Evolutionary conservation across 2,888 invertebrate genomes (phyloP).

Genomic region (Cataglyphis livida): DNA sequence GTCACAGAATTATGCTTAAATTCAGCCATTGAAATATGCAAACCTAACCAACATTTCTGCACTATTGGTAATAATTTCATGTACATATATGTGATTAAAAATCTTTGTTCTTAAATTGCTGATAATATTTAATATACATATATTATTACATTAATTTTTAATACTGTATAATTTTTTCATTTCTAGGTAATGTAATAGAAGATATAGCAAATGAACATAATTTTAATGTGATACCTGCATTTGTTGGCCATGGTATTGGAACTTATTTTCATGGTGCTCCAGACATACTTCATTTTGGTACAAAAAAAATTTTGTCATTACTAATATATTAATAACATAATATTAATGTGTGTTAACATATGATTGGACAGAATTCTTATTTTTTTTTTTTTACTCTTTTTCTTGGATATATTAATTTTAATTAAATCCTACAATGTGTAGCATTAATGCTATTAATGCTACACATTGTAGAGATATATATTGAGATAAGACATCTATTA

Average conservation of each 20-base stretch:
- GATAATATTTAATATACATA: background rate
- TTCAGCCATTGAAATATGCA: conserved; percentile 87
- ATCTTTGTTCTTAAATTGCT: background rate
- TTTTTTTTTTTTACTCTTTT: background rate
- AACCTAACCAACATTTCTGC: conserved; percentile 86
- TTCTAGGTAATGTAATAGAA: conserved; percentile 88
- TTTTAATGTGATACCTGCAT: conserved; percentile 91
- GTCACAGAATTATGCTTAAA: conserved; percentile 91
- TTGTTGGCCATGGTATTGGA: conserved; percentile 97
- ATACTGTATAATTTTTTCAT: conserved; percentile 1
- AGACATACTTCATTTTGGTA: conserved; percentile 94
- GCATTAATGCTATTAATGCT: background rate
- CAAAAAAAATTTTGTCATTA: background rate
- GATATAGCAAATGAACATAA: conserved; percentile 88
- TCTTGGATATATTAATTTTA: background rate
- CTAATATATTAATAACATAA: too few relatives aligned
- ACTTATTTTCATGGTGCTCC: conserved; percentile 97
- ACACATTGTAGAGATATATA: background rate
- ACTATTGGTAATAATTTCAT: conserved; percentile 86
- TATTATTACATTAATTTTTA: conserved; percentile 9
- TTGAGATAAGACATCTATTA: background rate
- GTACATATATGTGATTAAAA: conserved; percentile 54
- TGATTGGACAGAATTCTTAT: background rate
- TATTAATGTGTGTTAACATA: background rate
- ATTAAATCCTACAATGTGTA: background rate